Evolutionary conservation across 1,140 invertebrate species (phyloP), one percentile per base, ranked within the genome.

Genomic region (Vollenhovia emeryi): DNA sequence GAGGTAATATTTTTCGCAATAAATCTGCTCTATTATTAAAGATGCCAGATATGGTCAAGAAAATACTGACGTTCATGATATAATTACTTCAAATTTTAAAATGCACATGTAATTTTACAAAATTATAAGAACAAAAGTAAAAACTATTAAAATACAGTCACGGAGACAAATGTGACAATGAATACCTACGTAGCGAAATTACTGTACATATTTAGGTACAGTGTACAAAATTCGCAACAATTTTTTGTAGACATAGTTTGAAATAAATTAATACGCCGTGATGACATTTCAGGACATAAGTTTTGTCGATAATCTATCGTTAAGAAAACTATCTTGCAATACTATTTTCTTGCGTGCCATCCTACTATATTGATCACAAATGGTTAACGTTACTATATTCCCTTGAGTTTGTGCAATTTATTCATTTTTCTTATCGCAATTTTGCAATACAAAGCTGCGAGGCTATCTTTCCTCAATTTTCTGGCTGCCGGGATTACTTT

Each of bases 381-480:
- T 8, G 27, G 6, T 30, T 30, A 60, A 60, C 6, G 30, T 60
- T 18, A 6, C 15, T 59, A 15, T 30, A 15, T 33, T 60, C 33
- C 15, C 59, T n/a, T 33, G 18, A 60, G 15, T 64, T 36, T n/a
- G 21, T 13, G 8, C 11, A 36, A 64, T 7, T 64, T 64, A 64
- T 40, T 40, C n/a, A 40, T 40, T 21, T 64, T 40, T 64, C 5
- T 40, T 40, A 64, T 3, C 4, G n/a, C n/a, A 21, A 64, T 1
- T 64, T 64, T 2, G 13, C n/a, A 64, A 40, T 40, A 18, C n/a
- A 64, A 21, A 36, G 60, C 13, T 64, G 33, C 36, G 5, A 40
- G 21, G 60, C 2, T 64, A 40, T 40, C 40, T 64, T 64, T 64
- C 33, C n/a, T 64, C n/a, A 21, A n/a, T 64, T 64, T 64, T 40